A percentile compares a stretch with the other conserved stretches of the same genome.
These are phyloP conservation scores for Cossypha caffra DNA, from an alignment of 2,797 vertebrate species.

Conservation along the genomic window DNA sequence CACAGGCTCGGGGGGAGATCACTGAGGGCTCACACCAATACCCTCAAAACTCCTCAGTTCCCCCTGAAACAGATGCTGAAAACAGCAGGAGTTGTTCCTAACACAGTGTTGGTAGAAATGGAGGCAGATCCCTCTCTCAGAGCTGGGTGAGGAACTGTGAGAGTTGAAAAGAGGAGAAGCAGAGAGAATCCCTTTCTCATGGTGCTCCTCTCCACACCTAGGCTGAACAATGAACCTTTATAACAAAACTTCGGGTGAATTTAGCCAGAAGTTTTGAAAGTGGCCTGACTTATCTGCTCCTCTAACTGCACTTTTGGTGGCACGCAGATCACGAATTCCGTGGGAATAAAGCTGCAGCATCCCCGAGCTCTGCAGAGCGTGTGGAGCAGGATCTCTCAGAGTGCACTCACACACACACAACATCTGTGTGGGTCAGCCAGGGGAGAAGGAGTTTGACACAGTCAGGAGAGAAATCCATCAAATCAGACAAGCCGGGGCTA, in stretches of 20 bases:
- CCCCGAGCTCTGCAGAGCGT: not conserved
- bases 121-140: slow-evolving; percentile 47
- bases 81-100: not conserved
- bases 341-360: not conserved
- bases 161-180: slow-evolving; percentile 38
- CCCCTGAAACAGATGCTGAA: not conserved
- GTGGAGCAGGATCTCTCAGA: slow-evolving; percentile 64
- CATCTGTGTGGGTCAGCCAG: slow-evolving; percentile 62
- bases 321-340: not conserved
- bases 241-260: not conserved
- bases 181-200: not conserved
- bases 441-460: slow-evolving; percentile 57
- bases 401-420: slow-evolving; percentile 70
- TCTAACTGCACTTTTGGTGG: not conserved
- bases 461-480: slow-evolving; percentile 67
- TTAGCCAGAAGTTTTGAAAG: not conserved
- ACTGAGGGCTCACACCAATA: not conserved
- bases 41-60: not conserved
- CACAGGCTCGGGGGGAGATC: not conserved
- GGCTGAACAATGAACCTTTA: not conserved
- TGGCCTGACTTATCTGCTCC: not conserved
- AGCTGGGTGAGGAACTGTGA: slow-evolving; percentile 13
- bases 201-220: not conserved
- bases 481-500: slow-evolving; percentile 74
- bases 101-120: not conserved